Conservation (phyloP, 2,888 invertebrate species). For the Stenotaenia linearis region DNA sequence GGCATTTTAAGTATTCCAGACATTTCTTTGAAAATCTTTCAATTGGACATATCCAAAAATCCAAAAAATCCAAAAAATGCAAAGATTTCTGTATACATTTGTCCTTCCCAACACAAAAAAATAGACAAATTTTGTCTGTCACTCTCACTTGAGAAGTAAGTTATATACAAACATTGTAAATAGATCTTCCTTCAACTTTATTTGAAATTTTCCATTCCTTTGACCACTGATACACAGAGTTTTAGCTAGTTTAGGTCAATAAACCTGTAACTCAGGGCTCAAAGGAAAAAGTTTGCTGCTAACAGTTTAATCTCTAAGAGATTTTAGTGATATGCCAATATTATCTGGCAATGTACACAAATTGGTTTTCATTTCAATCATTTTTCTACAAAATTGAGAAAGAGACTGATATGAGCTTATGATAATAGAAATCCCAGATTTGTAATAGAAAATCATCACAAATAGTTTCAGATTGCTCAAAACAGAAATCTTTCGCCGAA, state of each 20-base stretch:
- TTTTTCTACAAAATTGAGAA: no score
- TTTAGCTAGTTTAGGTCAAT: not conserved
- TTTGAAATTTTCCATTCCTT: not conserved
- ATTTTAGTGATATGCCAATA: slow-evolving; percentile 3
- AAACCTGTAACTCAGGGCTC: not conserved
- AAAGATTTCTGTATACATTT: not conserved
- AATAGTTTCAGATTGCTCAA: not conserved
- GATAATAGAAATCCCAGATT: not conserved
- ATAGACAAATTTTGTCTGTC: not conserved
- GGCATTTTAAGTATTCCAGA: no score
- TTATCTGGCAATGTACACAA: not conserved
- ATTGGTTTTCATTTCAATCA: not conserved
- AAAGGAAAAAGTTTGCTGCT: not conserved
- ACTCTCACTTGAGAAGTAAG: no score
- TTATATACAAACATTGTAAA: not conserved
- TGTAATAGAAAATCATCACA: not conserved
- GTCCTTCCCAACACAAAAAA: not conserved
- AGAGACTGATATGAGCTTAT: not conserved
- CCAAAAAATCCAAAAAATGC: not conserved
- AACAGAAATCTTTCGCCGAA: not conserved
- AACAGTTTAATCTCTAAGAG: not conserved
- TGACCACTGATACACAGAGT: not conserved
- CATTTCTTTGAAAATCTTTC: no score
- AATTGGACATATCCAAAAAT: not conserved
- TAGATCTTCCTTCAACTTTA: not conserved